Conservation (phyloP, 2,888 invertebrate genomes). For the Leptinotarsa juncta region DNA sequence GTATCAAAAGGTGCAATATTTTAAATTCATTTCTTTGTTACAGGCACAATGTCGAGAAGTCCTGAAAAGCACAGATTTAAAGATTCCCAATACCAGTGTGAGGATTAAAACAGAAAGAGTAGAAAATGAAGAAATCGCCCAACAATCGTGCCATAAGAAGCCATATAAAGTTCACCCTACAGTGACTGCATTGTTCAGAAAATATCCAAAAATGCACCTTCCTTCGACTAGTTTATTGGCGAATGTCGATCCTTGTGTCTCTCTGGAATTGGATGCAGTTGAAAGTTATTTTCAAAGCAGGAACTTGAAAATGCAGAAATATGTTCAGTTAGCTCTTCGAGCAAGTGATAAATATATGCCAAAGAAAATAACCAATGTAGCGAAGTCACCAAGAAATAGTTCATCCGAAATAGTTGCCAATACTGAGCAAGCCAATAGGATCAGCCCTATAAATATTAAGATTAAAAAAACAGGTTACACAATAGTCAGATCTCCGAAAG, state of each 20-base stretch:
- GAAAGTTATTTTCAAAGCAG: slow-evolving; percentile 44
- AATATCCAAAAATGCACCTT: slow-evolving; percentile 39
- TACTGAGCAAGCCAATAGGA: background rate
- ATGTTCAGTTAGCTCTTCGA: slow-evolving; percentile 20
- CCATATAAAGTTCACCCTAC: slow-evolving; percentile 35
- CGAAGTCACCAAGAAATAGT: background rate
- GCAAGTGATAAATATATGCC: background rate
- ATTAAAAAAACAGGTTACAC: background rate
- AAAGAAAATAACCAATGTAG: background rate
- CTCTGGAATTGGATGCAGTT: slow-evolving; percentile 48
- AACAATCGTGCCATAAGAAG: background rate
- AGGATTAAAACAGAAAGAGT: slow-evolving; percentile 34
- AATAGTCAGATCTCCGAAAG: background rate
- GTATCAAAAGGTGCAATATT: background rate
- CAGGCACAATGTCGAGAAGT: slow-evolving; percentile 34
- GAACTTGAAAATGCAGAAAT: slow-evolving; percentile 28
- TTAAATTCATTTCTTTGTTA: slow-evolving; percentile 26
- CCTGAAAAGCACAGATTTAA: slow-evolving; percentile 27
- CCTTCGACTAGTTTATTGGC: slow-evolving; percentile 21
- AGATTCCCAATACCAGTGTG: slow-evolving; percentile 37
- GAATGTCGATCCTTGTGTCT: slow-evolving; percentile 44
- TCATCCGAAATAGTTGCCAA: background rate
- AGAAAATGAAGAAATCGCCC: background rate
- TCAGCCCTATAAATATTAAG: background rate
- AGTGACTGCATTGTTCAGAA: slow-evolving; percentile 37